These are phyloP conservation scores for Nautilus pompilius DNA, from an alignment of 1,140 invertebrate genomes.

Conservation along the genomic window DNA sequence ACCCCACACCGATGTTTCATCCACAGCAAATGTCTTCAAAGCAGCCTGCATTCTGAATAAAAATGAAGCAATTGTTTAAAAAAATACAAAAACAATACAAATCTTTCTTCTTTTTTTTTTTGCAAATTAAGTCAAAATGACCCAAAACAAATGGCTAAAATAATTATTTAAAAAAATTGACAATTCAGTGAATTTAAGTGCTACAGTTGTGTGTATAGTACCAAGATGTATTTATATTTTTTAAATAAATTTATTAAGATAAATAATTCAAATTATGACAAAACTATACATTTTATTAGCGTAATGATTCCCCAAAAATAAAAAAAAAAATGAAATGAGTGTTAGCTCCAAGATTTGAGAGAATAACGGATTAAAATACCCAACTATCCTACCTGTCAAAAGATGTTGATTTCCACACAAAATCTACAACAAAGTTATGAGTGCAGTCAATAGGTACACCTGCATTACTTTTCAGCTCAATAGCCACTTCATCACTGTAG, in stretches of 20 bases:
- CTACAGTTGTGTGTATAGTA: too few species aligned
- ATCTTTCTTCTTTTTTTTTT: background rate
- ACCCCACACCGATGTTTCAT: slow-evolving; percentile 92
- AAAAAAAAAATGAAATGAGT: background rate
- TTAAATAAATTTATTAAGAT: too few species aligned
- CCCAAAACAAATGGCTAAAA: too few species aligned
- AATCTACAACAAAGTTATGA: slow-evolving; percentile 96
- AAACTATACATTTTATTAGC: too few species aligned
- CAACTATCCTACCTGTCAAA: slow-evolving; percentile 78
- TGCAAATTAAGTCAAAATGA: too few species aligned
- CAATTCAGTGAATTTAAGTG: too few species aligned
- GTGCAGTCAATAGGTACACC: slow-evolving; percentile 88
- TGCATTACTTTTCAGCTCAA: slow-evolving; percentile 88
- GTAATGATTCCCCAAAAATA: background rate
- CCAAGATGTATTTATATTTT: too few species aligned
- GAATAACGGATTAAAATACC: background rate
- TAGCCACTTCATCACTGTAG: slow-evolving; percentile 96
- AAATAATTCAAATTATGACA: too few species aligned
- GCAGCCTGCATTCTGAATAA: slow-evolving; percentile 87
- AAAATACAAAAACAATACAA: background rate
- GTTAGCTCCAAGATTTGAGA: background rate
- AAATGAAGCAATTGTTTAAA: background rate
- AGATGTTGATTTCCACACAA: slow-evolving; percentile 99
- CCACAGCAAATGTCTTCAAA: slow-evolving; percentile 91
- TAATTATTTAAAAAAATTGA: too few species aligned